These are phyloP conservation scores for Harpegnathos saltator DNA, from an alignment of 1,140 invertebrate genomes.

Conservation along the genomic window DNA sequence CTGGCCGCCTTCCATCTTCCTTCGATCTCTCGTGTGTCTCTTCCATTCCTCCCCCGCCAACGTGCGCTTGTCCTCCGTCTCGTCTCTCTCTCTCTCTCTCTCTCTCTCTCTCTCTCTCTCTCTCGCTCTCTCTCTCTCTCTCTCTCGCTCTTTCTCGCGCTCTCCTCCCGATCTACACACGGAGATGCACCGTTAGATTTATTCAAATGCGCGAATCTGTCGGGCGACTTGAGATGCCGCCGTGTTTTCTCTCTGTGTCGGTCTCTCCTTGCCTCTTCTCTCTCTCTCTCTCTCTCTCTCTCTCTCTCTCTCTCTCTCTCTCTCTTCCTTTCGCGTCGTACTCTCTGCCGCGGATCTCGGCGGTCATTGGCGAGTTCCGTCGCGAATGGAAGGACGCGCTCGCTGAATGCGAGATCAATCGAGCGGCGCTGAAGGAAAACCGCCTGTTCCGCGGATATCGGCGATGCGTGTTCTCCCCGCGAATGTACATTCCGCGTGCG, in stretches of 20 bases:
- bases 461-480: neutral
- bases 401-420: constrained; percentile 18
- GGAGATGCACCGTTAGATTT: constrained; percentile 73
- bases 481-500: neutral
- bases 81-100: neutral
- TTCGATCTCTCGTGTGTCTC: constrained; percentile 21
- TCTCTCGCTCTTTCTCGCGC: neutral
- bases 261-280: no score
- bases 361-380: neutral
- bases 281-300: neutral
- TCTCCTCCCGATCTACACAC: constrained; percentile 13
- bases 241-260: neutral
- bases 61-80: no score
- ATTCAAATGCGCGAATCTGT: constrained; percentile 69
- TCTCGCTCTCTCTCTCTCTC: neutral
- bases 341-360: neutral
- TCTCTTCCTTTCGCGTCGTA: neutral
- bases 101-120: constrained; percentile 18
- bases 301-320: neutral
- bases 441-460: neutral
- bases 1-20: constrained; percentile 17
- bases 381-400: constrained; percentile 19
- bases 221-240: constrained; percentile 55
- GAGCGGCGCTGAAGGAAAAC: neutral
- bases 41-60: constrained; percentile 8